These are phyloP conservation scores for Merops nubicus DNA, from an alignment of 2,113 vertebrate genomes.

Conservation along the genomic window DNA sequence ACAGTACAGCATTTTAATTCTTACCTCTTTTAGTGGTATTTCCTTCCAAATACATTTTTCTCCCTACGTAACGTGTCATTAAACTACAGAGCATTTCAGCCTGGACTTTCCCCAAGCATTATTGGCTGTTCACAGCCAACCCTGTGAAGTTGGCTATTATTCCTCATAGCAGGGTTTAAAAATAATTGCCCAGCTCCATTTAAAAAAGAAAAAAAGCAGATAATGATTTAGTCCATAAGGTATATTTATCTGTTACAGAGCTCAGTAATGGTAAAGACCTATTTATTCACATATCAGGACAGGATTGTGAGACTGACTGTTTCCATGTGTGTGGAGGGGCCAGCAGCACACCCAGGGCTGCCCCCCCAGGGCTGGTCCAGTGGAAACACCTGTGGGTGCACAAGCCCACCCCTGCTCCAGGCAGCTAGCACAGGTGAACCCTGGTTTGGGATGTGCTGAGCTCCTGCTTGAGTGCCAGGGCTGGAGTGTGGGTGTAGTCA, in stretches of 20 bases:
- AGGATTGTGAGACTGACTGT: background rate
- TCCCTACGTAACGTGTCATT: constrained; percentile 65
- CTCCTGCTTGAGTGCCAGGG: background rate
- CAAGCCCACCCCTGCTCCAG: background rate
- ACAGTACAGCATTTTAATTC: constrained; percentile 19
- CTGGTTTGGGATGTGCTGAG: fast-evolving
- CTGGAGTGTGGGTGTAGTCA: fast-evolving
- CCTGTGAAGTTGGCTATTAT: constrained; percentile 61
- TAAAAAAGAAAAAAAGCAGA: background rate
- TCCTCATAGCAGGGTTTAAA: constrained; percentile 69
- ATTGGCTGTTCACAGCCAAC: constrained; percentile 58
- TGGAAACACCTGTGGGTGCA: background rate
- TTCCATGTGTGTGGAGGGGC: fast-evolving
- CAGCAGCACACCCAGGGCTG: fast-evolving
- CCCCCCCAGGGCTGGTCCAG: background rate
- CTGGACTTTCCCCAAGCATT: constrained; percentile 69
- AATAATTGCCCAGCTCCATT: constrained; percentile 60
- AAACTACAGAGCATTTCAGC: constrained; percentile 60
- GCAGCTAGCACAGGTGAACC: background rate
- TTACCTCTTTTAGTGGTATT: constrained; percentile 65
- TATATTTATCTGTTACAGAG: constrained; percentile 18
- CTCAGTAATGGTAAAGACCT: background rate
- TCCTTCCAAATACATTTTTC: constrained; percentile 66
- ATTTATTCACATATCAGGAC: background rate
- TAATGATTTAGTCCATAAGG: constrained; percentile 15